Evolutionary conservation across 2,113 vertebrate genomes (phyloP).

Genomic region (Dolichallabes microphthalmus): DNA sequence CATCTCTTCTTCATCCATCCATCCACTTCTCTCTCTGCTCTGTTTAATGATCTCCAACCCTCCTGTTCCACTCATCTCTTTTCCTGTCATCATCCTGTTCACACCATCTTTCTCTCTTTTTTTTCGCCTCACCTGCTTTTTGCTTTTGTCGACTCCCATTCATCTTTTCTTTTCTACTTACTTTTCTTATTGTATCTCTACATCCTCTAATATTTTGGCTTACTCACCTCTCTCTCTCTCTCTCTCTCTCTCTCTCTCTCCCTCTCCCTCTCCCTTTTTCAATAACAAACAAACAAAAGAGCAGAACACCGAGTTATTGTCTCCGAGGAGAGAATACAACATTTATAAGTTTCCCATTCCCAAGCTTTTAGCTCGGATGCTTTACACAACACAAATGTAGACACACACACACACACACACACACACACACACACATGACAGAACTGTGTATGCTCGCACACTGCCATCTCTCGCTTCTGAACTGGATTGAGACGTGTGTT

Average conservation of each 20-base stretch:
- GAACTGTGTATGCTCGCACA: not conserved
- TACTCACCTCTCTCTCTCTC: not conserved
- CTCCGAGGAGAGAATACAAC: conserved; percentile 48
- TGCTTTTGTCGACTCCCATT: not conserved
- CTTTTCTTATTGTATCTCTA: not conserved
- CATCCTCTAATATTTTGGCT: not conserved
- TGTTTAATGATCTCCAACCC: not conserved
- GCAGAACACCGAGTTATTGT: conserved; percentile 45
- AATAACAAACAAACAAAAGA: conserved; percentile 45
- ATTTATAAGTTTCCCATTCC: conserved; percentile 53
- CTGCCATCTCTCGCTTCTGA: not conserved
- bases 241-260: not conserved
- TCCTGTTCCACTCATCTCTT: not conserved
- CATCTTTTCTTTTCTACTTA: not conserved
- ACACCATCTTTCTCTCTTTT: not conserved
- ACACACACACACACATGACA: conserved; percentile 16
- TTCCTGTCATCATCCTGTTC: not conserved
- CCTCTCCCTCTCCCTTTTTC: conserved; percentile 21
- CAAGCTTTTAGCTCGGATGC: conserved; percentile 49
- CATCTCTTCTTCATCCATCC: too few species aligned
- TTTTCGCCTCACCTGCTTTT: not conserved
- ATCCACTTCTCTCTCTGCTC: not conserved
- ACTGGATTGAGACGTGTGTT: conserved; percentile 12
- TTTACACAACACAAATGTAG: not conserved
- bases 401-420: conserved; percentile 13